Evolutionary conservation across 2,797 vertebrate genomes (phyloP).

Genomic region (Chaunax sp.): DNA sequence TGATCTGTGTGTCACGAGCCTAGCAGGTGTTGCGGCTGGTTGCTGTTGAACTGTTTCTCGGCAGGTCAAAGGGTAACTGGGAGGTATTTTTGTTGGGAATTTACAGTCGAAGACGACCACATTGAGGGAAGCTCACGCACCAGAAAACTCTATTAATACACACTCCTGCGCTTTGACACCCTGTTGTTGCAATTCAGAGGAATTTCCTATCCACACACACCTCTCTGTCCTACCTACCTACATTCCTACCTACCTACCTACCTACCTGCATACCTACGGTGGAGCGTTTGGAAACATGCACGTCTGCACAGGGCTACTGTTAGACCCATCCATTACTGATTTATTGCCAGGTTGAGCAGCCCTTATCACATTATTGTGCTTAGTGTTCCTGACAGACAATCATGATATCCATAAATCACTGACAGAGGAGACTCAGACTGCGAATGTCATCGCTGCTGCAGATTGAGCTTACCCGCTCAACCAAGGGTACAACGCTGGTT

Average conservation of each 20-base stretch:
- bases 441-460: slow-evolving; percentile 33
- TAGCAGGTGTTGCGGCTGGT: slow-evolving; percentile 76
- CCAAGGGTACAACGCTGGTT: too few relatives aligned
- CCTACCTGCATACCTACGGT: too few relatives aligned
- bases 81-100: slow-evolving; percentile 83
- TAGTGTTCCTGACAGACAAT: slow-evolving; percentile 34
- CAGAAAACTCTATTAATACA: slow-evolving; percentile 73
- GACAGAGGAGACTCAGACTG: slow-evolving; percentile 26
- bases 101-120: slow-evolving; percentile 74
- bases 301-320: slow-evolving; percentile 18
- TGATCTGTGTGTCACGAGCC: slow-evolving; percentile 58
- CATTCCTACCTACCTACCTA: slow-evolving; percentile 5
- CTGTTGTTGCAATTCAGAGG: slow-evolving; percentile 30
- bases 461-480: slow-evolving; percentile 32
- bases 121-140: slow-evolving; percentile 40
- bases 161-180: slow-evolving; percentile 29
- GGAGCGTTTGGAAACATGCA: not conserved
- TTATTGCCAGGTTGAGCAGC: slow-evolving; percentile 12
- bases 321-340: slow-evolving; percentile 11
- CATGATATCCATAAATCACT: slow-evolving; percentile 44
- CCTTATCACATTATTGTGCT: slow-evolving; percentile 36
- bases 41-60: slow-evolving; percentile 71
- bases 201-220: slow-evolving; percentile 6
- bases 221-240: slow-evolving; percentile 10
- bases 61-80: slow-evolving; percentile 82